Evolutionary conservation across 2,113 vertebrate genomes (phyloP).

Genomic region (Neoarius graeffei): DNA sequence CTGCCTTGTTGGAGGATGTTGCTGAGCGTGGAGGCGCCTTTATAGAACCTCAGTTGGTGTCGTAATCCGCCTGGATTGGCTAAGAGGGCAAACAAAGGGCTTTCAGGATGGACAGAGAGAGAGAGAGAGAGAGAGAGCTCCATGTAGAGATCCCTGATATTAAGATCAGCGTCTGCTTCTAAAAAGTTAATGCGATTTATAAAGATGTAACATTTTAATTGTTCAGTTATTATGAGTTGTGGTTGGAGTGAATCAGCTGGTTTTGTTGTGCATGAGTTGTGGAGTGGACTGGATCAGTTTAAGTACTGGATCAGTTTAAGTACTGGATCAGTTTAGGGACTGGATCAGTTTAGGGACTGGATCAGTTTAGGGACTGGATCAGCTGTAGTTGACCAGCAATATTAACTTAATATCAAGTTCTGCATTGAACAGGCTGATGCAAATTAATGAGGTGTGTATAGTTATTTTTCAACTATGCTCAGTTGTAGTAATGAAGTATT

Average conservation of each 20-base stretch:
- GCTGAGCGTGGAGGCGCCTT: slow-evolving; percentile 71
- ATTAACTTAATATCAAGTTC: neutral
- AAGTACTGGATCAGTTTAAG: too few species aligned
- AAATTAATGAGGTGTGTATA: neutral
- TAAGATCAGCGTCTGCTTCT: too few species aligned
- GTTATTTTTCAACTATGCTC: neutral
- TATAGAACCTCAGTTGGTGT: slow-evolving; percentile 94
- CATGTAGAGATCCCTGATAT: neutral
- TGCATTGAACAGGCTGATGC: neutral
- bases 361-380: too few species aligned
- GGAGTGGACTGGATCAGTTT: too few species aligned
- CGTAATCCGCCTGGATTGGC: slow-evolving; percentile 95
- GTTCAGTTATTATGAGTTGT: too few species aligned
- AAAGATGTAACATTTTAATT: too few species aligned
- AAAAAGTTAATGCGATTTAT: too few species aligned
- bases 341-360: too few species aligned
- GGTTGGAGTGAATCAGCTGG: too few species aligned
- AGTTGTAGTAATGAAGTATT: neutral
- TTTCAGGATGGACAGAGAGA: slow-evolving; percentile 87
- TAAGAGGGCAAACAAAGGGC: slow-evolving; percentile 93
- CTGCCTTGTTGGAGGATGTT: slow-evolving; percentile 34
- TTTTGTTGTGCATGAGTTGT: too few species aligned
- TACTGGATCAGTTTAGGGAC: too few species aligned
- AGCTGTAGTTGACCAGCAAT: too few species aligned
- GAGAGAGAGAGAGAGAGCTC: slow-evolving; percentile 52